These are phyloP conservation scores for Ellobium chinense DNA, from an alignment of 2,888 invertebrate species.

Conservation along the genomic window DNA sequence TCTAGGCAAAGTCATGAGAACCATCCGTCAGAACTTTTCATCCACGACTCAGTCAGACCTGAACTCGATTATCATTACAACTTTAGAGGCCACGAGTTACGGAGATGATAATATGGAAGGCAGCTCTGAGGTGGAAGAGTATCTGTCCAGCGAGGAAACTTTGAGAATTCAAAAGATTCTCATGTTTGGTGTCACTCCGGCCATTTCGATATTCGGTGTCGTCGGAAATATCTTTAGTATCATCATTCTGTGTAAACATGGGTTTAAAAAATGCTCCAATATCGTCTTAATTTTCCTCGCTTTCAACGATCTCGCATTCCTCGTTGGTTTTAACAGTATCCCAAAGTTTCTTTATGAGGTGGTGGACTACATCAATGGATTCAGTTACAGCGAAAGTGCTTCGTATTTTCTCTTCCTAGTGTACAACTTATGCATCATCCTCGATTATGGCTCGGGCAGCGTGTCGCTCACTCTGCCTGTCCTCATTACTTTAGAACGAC, in stretches of 20 bases:
- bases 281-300: slow-evolving; percentile 14
- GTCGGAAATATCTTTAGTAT: slow-evolving; percentile 22
- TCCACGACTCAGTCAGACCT: too few species aligned
- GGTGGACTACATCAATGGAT: background rate
- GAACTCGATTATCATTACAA: too few species aligned
- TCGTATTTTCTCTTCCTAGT: background rate
- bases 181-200: background rate
- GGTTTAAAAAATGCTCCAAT: slow-evolving; percentile 3
- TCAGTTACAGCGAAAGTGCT: background rate
- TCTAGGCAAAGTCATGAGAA: too few species aligned
- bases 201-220: background rate
- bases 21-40: too few species aligned
- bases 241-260: slow-evolving; percentile 8
- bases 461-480: slow-evolving; percentile 3
- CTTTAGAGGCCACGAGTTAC: too few species aligned
- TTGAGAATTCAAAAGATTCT: too few species aligned
- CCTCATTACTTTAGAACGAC: slow-evolving; percentile 29
- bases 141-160: too few species aligned
- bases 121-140: too few species aligned
- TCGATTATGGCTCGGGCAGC: slow-evolving; percentile 1
- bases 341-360: background rate
- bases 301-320: background rate
- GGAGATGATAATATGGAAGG: too few species aligned
- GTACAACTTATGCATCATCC: background rate
- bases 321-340: slow-evolving; percentile 9